A percentile compares a stretch with the other conserved stretches of the same genome.
Evolutionary conservation across 2,113 vertebrate genomes (phyloP).

Genomic region (Sylvilagus bachmani): DNA sequence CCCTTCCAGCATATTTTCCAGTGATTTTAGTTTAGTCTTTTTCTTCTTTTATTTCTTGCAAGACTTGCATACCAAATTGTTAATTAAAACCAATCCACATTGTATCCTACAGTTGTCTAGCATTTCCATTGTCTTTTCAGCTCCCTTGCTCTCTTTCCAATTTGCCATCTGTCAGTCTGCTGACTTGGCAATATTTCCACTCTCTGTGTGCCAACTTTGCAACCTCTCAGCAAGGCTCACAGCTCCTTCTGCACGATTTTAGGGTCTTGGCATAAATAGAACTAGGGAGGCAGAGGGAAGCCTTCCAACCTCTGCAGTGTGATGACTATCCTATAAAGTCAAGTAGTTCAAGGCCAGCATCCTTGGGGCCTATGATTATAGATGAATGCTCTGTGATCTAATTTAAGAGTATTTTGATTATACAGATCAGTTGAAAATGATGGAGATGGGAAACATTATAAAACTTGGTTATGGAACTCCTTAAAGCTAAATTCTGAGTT

Average conservation of each 20-base stretch:
- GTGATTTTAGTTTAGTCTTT: slow-evolving; percentile 27
- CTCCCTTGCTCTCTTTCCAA: slow-evolving; percentile 71
- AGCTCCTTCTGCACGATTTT: slow-evolving; percentile 73
- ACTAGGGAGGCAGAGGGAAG: neutral
- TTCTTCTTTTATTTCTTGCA: slow-evolving; percentile 1
- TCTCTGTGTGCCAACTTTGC: slow-evolving; percentile 52
- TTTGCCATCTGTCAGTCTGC: slow-evolving; percentile 79
- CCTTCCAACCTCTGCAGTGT: slow-evolving; percentile 60
- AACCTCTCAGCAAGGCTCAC: slow-evolving; percentile 28
- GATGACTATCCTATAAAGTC: neutral
- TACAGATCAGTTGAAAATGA: neutral
- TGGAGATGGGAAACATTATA: neutral
- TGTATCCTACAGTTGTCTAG: slow-evolving; percentile 61
- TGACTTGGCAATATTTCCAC: slow-evolving; percentile 74
- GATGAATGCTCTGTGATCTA: slow-evolving; percentile 26
- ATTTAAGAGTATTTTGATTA: slow-evolving; percentile 8
- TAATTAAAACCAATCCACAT: slow-evolving; percentile 39
- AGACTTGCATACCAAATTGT: slow-evolving; percentile 56
- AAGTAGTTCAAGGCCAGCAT: neutral
- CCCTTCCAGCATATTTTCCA: slow-evolving; percentile 6
- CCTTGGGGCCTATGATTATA: neutral
- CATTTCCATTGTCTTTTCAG: slow-evolving; percentile 55
- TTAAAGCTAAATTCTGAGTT: slow-evolving; percentile 9
- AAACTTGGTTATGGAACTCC: neutral
- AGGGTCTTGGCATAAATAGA: slow-evolving; percentile 66